Conservation (phyloP, 1,140 invertebrate genomes). For the Mercenaria mercenaria region DNA sequence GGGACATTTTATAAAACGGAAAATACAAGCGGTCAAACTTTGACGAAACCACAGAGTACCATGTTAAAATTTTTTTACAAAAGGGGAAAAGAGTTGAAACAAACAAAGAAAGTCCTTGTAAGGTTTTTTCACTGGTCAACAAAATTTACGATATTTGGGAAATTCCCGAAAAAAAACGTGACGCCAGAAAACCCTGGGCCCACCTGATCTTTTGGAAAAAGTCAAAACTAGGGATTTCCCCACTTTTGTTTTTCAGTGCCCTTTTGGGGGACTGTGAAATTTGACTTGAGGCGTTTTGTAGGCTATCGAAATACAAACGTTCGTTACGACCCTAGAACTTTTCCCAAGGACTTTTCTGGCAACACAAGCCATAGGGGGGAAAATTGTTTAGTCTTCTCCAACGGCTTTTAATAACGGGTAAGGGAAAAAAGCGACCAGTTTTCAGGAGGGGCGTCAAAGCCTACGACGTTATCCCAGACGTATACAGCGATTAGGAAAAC, state of each 20-base stretch:
- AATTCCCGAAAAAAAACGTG: neutral
- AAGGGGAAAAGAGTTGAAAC: neutral
- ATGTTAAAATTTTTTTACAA: conserved; percentile 8
- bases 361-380: neutral
- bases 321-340: neutral
- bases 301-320: neutral
- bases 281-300: neutral
- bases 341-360: neutral
- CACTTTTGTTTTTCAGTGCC: no score
- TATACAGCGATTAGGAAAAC: neutral
- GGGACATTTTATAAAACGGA: conserved; percentile 26
- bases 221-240: neutral
- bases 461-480: neutral
- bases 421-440: neutral
- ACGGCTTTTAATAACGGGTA: neutral
- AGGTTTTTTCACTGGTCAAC: conserved; percentile 31
- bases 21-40: neutral
- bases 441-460: neutral
- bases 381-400: neutral
- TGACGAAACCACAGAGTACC: neutral
- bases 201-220: neutral
- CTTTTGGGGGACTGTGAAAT: no score
- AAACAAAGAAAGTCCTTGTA: conserved; percentile 26
- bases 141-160: conserved; percentile 29
- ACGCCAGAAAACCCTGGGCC: neutral